Conservation (phyloP, 1,140 invertebrate species). For the Heliothis subflexa region DNA sequence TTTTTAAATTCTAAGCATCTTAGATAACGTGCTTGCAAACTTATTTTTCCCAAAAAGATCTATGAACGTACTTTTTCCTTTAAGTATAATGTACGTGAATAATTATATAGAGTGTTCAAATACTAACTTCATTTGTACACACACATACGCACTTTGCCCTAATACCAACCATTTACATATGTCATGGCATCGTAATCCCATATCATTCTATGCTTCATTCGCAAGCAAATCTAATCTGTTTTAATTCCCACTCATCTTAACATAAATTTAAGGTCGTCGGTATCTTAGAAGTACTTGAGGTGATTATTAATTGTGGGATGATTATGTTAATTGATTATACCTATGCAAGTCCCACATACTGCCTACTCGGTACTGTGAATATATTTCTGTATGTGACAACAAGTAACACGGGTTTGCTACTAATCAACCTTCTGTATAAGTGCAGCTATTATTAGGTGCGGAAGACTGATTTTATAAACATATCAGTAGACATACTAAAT, state of each 20-base stretch:
- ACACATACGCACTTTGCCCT: too few relatives aligned
- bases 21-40: too few relatives aligned
- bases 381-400: slow-evolving; percentile 1
- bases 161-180: not conserved
- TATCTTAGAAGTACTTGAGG: slow-evolving; percentile 21
- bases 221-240: slow-evolving; percentile 27
- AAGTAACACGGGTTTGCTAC: slow-evolving; percentile 1
- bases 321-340: slow-evolving; percentile 10
- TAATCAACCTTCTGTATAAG: not conserved
- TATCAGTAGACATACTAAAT: too few relatives aligned
- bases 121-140: too few relatives aligned
- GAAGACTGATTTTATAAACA: not conserved
- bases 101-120: too few relatives aligned
- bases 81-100: too few relatives aligned
- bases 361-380: not conserved
- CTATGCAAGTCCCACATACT: not conserved
- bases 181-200: not conserved
- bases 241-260: slow-evolving; percentile 20
- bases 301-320: slow-evolving; percentile 12
- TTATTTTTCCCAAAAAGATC: too few relatives aligned
- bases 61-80: too few relatives aligned
- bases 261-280: slow-evolving; percentile 17
- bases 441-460: not conserved
- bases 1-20: not conserved
- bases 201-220: not conserved